These are phyloP conservation scores for Gryllus longicercus DNA, from an alignment of 2,888 invertebrate species.

Conservation along the genomic window DNA sequence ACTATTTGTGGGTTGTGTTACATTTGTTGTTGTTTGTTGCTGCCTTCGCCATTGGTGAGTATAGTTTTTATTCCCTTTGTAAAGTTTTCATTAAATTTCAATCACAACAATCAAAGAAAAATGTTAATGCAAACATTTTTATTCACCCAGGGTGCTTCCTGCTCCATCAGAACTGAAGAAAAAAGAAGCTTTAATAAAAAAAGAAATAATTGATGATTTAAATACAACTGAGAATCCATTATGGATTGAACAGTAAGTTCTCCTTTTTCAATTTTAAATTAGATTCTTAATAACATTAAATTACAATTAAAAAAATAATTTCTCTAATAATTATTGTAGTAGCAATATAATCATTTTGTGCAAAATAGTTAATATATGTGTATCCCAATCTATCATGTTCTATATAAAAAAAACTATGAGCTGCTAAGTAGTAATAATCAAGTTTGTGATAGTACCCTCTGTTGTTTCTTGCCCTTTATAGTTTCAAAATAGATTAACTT, in stretches of 20 bases:
- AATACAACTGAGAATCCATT: constrained; percentile 89
- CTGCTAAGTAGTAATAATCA: too few species aligned
- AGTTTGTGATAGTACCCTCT: too few species aligned
- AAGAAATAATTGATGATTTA: constrained; percentile 78
- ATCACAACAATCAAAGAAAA: neutral
- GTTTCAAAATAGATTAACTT: too few species aligned
- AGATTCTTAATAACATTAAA: too few species aligned
- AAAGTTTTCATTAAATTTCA: neutral
- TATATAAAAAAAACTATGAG: too few species aligned
- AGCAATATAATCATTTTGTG: too few species aligned
- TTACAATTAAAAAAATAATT: too few species aligned
- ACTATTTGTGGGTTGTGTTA: constrained; percentile 79
- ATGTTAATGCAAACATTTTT: neutral
- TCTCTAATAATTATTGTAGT: too few species aligned
- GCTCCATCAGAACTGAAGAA: constrained; percentile 77
- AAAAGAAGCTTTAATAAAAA: constrained; percentile 77
- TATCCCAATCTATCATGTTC: too few species aligned
- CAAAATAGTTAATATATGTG: too few species aligned
- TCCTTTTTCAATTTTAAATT: too few species aligned
- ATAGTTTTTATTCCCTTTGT: neutral
- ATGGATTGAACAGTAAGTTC: constrained; percentile 82
- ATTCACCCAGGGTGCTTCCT: constrained; percentile 64
- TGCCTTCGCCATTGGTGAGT: constrained; percentile 78
- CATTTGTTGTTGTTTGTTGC: constrained; percentile 82
- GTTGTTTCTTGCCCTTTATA: too few species aligned